Base-by-base conservation (phyloP, 1,140 invertebrate genomes). In the Bradysia coprophila region DNA sequence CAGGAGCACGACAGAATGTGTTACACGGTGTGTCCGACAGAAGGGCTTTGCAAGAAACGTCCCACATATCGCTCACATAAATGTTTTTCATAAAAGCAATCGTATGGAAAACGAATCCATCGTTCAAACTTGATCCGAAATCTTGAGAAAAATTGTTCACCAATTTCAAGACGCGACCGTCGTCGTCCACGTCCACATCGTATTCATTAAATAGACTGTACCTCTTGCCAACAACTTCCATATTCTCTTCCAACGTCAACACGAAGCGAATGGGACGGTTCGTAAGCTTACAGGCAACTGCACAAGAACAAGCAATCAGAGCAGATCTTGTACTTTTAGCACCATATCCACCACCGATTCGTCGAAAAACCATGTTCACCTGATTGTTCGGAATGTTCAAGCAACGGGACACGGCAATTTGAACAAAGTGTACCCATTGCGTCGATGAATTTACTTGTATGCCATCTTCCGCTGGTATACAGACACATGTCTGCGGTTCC, bases 301-400 rank as follows among this genome's bases (percentile, higher is more conserved):
- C 74, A 41, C 72, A 73, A 1, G 73, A 72, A 11, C 68, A 67
- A 0, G 73, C 63, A 4, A 70, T 56, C 28, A 67, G 57, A 2
- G 59, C 57, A 10, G 64, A 57, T 5, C 78, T 64, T 3, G 69
- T 67, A 31, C 75, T 69, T 56, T 84, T 79, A 21, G 68, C 64
- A 8, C 79, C 82, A 43, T 81, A 87, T 2, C 62, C 76, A 21
- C 82, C 82, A 1, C 82, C 82, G 0, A 84, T 41, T 33, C 81
- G 64, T 41, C 71, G 66, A 0, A 79, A 69, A 48, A 65, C 63
- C 1, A 81, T 51, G 34, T 76, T 67, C 15, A 82, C 66, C 41
- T 76, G 78, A 51, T 62, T 68, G 44, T 55, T 54, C 9, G 46
- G 53, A 3, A 69, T 52, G 8, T 55, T 49, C 2, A 86, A 59